Percentiles rank a stretch among this genome's conserved stretches.
phyloP scores from a whole-genome alignment of 2,888 invertebrate species.

The Polyommatus iphigenia region DNA sequence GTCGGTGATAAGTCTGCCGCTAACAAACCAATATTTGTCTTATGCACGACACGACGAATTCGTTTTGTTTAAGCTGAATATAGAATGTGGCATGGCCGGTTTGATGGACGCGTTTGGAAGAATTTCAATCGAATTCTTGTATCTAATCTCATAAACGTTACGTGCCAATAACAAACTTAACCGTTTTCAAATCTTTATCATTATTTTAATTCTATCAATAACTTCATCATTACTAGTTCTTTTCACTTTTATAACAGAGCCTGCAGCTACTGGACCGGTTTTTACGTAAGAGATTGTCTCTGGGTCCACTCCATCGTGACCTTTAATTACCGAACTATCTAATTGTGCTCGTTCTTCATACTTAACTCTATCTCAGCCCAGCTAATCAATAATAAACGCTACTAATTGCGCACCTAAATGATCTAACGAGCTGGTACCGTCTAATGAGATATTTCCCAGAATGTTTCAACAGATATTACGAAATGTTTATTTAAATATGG shows the following conservation, averaged over 20 bases:
- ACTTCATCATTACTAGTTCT: conserved; percentile 10
- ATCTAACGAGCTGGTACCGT: conserved; percentile 10
- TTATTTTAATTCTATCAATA: background rate
- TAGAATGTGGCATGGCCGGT: conserved; percentile 21
- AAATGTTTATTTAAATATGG: conserved; percentile 23
- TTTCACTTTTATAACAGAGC: background rate
- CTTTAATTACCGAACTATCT: conserved; percentile 32
- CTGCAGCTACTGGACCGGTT: conserved; percentile 1
- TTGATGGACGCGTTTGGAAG: conserved; percentile 1
- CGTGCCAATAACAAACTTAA: background rate
- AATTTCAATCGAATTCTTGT: background rate
- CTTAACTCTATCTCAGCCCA: background rate
- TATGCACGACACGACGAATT: conserved; percentile 23
- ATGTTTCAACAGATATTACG: conserved; percentile 6
- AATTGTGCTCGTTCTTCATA: conserved; percentile 13
- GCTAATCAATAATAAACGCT: conserved; percentile 2
- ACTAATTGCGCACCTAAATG: background rate
- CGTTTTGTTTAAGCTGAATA: background rate
- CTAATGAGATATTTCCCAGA: conserved; percentile 27
- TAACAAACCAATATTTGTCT: conserved; percentile 30
- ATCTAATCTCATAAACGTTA: conserved; percentile 1
- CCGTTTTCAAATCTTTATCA: background rate
- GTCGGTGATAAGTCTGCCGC: conserved; percentile 24
- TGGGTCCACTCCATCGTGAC: conserved; percentile 9
- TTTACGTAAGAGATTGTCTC: conserved; percentile 4